These are phyloP conservation scores for Sialia sialis DNA, from an alignment of 2,113 vertebrate species.

Conservation along the genomic window DNA sequence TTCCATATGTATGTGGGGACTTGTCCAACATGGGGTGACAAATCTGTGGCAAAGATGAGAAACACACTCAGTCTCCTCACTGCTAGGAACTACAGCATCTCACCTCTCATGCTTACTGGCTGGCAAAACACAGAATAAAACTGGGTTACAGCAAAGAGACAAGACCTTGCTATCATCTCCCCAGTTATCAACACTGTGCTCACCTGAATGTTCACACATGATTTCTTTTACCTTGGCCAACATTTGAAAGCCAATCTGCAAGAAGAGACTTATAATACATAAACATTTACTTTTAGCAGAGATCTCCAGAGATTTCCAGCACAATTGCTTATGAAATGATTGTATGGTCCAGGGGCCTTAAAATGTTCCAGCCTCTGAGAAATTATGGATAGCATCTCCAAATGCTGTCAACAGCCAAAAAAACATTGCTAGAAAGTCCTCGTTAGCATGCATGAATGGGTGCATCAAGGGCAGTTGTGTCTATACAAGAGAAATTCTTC, in stretches of 20 bases:
- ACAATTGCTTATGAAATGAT: neutral
- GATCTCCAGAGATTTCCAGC: neutral
- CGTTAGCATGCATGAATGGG: constrained; percentile 24
- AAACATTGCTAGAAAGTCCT: constrained; percentile 24
- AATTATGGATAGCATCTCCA: neutral
- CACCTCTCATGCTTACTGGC: neutral
- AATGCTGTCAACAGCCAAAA: neutral
- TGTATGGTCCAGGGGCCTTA: neutral
- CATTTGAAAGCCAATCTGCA: neutral
- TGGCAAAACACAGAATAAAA: neutral
- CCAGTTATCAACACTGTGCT: neutral
- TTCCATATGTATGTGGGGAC: neutral
- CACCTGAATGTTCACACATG: neutral
- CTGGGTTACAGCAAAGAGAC: neutral
- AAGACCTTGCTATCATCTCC: neutral
- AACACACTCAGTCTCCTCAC: neutral
- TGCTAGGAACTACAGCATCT: neutral
- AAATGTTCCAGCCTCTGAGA: neutral
- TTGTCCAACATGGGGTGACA: neutral
- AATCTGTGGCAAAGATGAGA: neutral
- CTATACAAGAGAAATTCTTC: constrained; percentile 20
- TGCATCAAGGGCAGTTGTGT: neutral
- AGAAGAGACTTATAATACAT: neutral
- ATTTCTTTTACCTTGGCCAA: neutral
- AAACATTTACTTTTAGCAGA: neutral